Conservation (phyloP, 2,888 invertebrate species). For the Campopleginae sp. region DNA sequence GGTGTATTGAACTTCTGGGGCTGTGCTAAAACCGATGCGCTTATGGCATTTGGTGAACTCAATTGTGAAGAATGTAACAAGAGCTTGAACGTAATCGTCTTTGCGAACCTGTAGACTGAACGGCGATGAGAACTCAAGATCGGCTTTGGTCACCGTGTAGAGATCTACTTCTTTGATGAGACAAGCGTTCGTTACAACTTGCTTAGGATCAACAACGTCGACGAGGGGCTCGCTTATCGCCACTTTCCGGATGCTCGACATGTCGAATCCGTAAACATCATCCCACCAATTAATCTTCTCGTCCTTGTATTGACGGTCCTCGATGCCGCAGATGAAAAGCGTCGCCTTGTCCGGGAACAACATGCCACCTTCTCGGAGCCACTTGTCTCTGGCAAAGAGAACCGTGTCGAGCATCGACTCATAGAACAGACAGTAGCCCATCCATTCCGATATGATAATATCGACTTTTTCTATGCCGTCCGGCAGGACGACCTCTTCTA, state of each 20-base stretch:
- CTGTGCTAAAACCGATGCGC: conserved; percentile 98
- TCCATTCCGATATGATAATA: conserved; percentile 94
- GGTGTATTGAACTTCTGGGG: conserved; percentile 98
- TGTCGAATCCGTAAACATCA: conserved; percentile 99
- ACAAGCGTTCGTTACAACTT: conserved; percentile 98
- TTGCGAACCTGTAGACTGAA: conserved; percentile 93
- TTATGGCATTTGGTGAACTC: conserved; percentile 99
- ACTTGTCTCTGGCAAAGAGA: conserved; percentile 98
- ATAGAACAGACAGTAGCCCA: conserved; percentile 97
- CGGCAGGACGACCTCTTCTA: conserved; percentile 97
- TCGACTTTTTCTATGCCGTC: conserved; percentile 96
- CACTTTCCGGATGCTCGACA: conserved; percentile 99
- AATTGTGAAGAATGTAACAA: conserved; percentile 99
- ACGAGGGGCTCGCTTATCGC: conserved; percentile 99
- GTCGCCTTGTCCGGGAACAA: conserved; percentile 97
- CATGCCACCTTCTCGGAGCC: conserved; percentile 96
- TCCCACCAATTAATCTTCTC: conserved; percentile 99
- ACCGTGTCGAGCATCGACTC: conserved; percentile 99
- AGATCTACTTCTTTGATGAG: conserved; percentile 98
- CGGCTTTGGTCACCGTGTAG: conserved; percentile 98
- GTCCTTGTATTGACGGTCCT: conserved; percentile 99
- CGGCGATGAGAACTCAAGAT: conserved; percentile 95
- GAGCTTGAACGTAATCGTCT: conserved; percentile 98
- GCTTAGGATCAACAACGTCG: conserved; percentile 99
- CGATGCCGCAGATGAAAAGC: conserved; percentile 96